Evolutionary conservation across 2,113 vertebrate species (phyloP).

Genomic region (Rhagologus leucostigma): DNA sequence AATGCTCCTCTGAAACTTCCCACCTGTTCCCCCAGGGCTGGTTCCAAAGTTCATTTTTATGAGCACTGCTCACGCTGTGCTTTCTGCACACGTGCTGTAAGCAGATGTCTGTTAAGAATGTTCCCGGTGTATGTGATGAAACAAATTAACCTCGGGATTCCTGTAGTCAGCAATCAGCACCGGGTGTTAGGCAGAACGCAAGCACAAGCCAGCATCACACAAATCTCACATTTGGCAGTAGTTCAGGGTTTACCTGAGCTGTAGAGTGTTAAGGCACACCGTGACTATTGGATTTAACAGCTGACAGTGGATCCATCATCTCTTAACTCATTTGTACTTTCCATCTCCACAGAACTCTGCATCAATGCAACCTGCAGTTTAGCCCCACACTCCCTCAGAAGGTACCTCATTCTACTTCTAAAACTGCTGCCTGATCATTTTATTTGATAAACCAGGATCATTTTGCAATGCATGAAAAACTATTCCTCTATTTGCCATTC

Average conservation of each 20-base stretch:
- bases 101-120: accelerated
- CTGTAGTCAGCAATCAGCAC: background rate
- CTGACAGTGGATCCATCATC: background rate
- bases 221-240: background rate
- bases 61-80: background rate
- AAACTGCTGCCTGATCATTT: background rate
- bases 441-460: background rate
- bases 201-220: background rate
- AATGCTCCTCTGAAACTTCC: background rate
- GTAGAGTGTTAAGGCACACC: background rate
- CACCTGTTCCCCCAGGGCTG: background rate
- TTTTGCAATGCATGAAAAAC: background rate
- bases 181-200: background rate
- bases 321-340: background rate
- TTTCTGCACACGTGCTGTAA: background rate
- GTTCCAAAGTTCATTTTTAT: background rate
- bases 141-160: background rate
- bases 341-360: background rate
- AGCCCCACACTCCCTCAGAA: background rate
- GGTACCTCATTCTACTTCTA: background rate
- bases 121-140: background rate
- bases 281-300: background rate
- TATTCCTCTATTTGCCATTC: background rate
- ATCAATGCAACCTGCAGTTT: background rate
- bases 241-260: background rate